Evolutionary conservation across 92 coral and sea anemone species (phyloP), one percentile per base, ranked within the genome.

Genomic region (Paramuricea clavata): DNA sequence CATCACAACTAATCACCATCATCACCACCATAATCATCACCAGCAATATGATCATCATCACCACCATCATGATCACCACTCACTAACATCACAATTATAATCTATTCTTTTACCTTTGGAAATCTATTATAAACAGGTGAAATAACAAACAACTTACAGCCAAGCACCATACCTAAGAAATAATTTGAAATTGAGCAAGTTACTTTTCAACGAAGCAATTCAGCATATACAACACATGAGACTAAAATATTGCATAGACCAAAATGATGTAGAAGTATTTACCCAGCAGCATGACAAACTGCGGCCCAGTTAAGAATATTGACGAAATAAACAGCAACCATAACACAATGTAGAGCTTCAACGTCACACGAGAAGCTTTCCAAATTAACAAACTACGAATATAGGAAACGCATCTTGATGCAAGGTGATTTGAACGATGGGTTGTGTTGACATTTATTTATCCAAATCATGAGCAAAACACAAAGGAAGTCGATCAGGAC

Each of bases 281-380:
- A 94, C 98, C 97, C 64, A 87, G 75, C 19, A 95, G 81, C 74
- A 78, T 88, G 71, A 94, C 93, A 44, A 96, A 91, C 7, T 94
- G 92, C 28, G 95, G 92, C 50, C 98, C 99, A 67, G 74, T 86
- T 33, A 94, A 65, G 30, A 81, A 47, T 22, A 94, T 71, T 5
- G 99, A 93, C 0, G 94, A 91, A 44, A 86, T 52, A 47, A 94
- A 89, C 33, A 90, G 70, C 16, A 89, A 22, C 64, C 92, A 84
- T 6, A 96, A 65, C 17, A 72, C 69, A 27, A 90, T 23, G 68
- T 94, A 96, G 28, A 96, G 86, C 61, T 80, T 92, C 31, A 89
- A 84, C 5, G 96, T 86, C 22, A 95, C 96, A 69, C 69, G 92
- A 16, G 71, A 77, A 36, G 92, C 96, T 78, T 96, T 95, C 99